Evolutionary conservation across 2,113 vertebrate genomes (phyloP), one percentile per base, ranked within the genome.

Genomic region (Daboia siamensis): DNA sequence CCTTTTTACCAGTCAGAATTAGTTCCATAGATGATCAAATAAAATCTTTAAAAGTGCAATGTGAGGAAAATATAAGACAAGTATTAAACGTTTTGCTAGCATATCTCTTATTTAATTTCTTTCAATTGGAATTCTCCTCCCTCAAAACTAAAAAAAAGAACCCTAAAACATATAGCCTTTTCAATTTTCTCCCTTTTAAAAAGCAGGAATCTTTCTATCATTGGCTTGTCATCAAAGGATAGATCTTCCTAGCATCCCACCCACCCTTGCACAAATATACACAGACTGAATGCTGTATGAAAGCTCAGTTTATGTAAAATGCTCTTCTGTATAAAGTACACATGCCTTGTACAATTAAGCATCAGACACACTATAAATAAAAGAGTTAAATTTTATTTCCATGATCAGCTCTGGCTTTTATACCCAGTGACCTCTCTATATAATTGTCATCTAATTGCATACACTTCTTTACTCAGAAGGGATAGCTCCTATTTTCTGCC

Each of bases 401-500:
- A 29, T 39, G 84, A 80, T 86, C 94, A 69, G 44, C 21, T 93
- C 26, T 52, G 93, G 8, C 74, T 95, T 87, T 94, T 93, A 94
- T 8, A 59, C 74, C 56, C 86, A 93, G 89, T 33, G 54, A 87
- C 90, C 91, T 88, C 94, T 94, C 87, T 93, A 61, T 87, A 93
- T 90, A 95, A 64, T 94, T 95, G 89, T 94, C 94, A 91, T 93
- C 80, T 94, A 93, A 94, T 94, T 61, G 44, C 29, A 23, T 69
- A 89, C 90, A 88, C 85, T 89, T 95, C 4, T 93, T 95, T 95
- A 94, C 92, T 33, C 91, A 94, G 52, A 93, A 46, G 54, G 90
- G 48, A 94, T 91, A 93, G 46, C 56, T 92, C 92, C 61, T 74
- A 48, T 13, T 87, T 95, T 95, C 44, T 12, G 7, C 17, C 74